Evolutionary conservation across 2,888 invertebrate genomes (phyloP).

Genomic region (Dicyrtoma fusca): DNA sequence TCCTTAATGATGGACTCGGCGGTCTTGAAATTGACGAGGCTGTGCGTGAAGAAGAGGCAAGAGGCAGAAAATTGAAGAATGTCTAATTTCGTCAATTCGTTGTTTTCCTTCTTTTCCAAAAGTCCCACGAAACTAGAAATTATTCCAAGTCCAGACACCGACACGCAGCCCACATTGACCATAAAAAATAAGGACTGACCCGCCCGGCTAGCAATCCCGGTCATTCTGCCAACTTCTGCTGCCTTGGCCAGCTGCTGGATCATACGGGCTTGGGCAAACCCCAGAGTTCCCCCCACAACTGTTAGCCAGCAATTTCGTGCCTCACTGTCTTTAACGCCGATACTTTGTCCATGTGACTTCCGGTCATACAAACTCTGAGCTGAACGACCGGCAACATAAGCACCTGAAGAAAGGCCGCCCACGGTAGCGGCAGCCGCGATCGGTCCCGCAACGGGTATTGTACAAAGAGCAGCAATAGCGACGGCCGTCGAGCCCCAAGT

Average conservation of each 20-base stretch:
- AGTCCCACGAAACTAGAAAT: neutral
- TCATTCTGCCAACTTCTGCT: neutral
- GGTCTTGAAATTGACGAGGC: neutral
- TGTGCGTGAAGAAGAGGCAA: conserved; percentile 5
- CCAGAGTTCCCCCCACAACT: neutral
- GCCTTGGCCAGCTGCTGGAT: neutral
- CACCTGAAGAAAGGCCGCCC: neutral
- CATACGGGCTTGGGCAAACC: neutral
- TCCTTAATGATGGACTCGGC: neutral
- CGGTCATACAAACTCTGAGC: neutral
- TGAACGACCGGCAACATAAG: neutral
- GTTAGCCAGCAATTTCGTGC: neutral
- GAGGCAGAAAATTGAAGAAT: neutral
- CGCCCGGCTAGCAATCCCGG: neutral
- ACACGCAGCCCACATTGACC: neutral
- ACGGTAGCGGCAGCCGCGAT: neutral
- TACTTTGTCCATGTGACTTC: neutral
- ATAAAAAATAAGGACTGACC: neutral
- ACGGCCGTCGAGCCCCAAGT: neutral
- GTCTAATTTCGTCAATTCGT: neutral
- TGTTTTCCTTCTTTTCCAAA: neutral
- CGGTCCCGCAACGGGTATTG: neutral
- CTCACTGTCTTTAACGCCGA: neutral
- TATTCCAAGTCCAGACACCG: neutral
- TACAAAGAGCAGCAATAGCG: neutral